These are phyloP conservation scores for Mungos mungo DNA, from an alignment of 2,113 vertebrate genomes.

Conservation along the genomic window DNA sequence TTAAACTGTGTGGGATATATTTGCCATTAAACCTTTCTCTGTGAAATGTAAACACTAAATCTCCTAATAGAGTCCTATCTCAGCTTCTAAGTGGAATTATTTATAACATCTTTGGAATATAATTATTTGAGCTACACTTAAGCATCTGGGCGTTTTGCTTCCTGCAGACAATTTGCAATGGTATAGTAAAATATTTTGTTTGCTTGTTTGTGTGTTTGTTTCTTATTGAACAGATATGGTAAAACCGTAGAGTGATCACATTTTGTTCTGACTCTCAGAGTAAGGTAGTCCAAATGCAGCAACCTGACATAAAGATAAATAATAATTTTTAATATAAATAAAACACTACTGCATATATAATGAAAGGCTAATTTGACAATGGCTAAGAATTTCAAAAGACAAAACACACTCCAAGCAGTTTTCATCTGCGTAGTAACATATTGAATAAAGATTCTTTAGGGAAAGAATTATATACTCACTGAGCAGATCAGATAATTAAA, in stretches of 20 bases:
- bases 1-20: not conserved
- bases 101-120: conserved; percentile 40
- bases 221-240: not conserved
- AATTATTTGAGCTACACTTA: conserved; percentile 39
- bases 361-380: not conserved
- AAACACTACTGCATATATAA: not conserved
- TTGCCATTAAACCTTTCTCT: conserved; percentile 37
- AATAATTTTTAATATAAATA: not conserved
- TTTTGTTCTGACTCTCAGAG: conserved; percentile 21
- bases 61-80: not conserved
- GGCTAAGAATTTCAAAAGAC: conserved; percentile 46
- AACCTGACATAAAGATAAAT: conserved; percentile 40
- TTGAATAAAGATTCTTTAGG: not conserved
- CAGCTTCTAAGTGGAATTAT: conserved; percentile 53
- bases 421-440: not conserved
- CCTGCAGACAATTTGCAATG: not conserved
- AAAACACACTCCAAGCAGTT: not conserved
- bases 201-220: not conserved
- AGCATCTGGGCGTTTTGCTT: conserved; percentile 35
- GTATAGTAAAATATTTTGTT: not conserved
- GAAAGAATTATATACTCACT: conserved; percentile 65
- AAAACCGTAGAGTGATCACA: not conserved
- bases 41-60: conserved; percentile 40
- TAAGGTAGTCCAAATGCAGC: conserved; percentile 2
- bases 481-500: conserved; percentile 61